Conservation (phyloP, 2,888 invertebrate genomes). For the Caradrina clavipalpis region DNA sequence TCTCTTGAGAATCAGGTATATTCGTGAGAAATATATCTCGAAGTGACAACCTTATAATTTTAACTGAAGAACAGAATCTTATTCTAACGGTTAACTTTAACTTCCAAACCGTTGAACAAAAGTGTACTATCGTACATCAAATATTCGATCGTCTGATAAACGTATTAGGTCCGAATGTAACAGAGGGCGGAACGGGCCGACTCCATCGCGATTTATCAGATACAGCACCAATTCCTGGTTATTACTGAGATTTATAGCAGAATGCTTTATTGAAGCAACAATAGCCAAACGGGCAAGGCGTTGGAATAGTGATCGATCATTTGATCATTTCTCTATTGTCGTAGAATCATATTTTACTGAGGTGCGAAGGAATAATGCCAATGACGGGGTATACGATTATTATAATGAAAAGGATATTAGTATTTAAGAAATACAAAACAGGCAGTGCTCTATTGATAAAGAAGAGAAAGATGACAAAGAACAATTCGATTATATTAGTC, state of each 20-base stretch:
- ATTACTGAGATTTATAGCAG: constrained; percentile 44
- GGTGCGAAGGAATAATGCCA: not conserved
- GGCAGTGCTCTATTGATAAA: not conserved
- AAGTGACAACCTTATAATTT: constrained; percentile 5
- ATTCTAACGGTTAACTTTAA: constrained; percentile 25
- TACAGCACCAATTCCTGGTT: constrained; percentile 34
- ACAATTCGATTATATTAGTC: not conserved
- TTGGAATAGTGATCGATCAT: constrained; percentile 8
- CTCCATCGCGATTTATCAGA: constrained; percentile 42
- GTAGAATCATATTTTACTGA: constrained; percentile 12
- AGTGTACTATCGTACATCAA: constrained; percentile 37
- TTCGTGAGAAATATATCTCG: constrained; percentile 20
- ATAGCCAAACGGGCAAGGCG: constrained; percentile 6
- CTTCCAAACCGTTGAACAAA: constrained; percentile 11
- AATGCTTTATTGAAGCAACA: constrained; percentile 21
- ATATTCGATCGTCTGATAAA: constrained; percentile 42
- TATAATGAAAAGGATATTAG: not conserved
- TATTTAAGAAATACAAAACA: not conserved
- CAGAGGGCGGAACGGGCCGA: constrained; percentile 27
- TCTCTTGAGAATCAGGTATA: not conserved
- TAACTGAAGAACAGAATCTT: constrained; percentile 9
- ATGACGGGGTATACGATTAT: not conserved
- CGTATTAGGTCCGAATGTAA: constrained; percentile 40
- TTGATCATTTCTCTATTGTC: constrained; percentile 9
- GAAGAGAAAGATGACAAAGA: not conserved